Percentiles rank a stretch among this genome's conserved stretches.
Evolutionary conservation across 2,113 vertebrate species (phyloP).

Genomic region (Nothobranchius furzeri): DNA sequence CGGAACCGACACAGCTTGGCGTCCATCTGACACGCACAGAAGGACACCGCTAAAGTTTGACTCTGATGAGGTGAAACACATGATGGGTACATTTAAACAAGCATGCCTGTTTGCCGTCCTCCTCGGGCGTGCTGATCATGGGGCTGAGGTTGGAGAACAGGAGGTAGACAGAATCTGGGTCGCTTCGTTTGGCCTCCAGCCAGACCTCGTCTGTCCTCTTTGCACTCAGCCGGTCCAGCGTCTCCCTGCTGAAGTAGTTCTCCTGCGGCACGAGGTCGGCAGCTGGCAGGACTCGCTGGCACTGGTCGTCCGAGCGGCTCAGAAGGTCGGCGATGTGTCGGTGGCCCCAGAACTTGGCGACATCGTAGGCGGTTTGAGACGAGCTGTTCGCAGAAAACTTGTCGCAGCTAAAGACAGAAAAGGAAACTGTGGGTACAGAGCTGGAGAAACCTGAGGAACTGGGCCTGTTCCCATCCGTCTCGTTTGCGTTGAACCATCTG

Average conservation of each 20-base stretch:
- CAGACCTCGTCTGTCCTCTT: conserved; percentile 85
- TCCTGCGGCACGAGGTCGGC: conserved; percentile 62
- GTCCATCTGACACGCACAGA: conserved; percentile 46
- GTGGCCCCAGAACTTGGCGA: conserved; percentile 94
- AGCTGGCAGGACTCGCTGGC: conserved; percentile 62
- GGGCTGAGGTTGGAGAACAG: conserved; percentile 88
- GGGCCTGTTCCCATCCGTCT: not conserved
- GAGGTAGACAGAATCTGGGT: conserved; percentile 83
- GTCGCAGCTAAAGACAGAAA: conserved; percentile 78
- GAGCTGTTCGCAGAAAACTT: conserved; percentile 83
- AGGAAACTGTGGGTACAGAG: not conserved
- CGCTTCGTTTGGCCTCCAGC: conserved; percentile 80
- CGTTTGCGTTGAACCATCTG: not conserved
- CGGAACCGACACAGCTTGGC: conserved; percentile 82
- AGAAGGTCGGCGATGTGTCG: conserved; percentile 84
- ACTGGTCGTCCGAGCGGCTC: conserved; percentile 54
- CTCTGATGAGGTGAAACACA: too few relatives aligned
- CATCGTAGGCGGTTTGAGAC: conserved; percentile 88
- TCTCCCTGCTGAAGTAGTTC: conserved; percentile 87
- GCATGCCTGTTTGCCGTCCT: conserved; percentile 29
- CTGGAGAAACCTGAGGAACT: not conserved
- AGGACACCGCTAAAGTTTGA: not conserved
- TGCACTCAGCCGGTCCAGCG: conserved; percentile 85
- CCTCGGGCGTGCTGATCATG: conserved; percentile 74
- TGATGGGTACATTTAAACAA: too few relatives aligned